Base-by-base conservation (phyloP, 2,797 vertebrate genomes). In the Tiaroga cobitis region DNA sequence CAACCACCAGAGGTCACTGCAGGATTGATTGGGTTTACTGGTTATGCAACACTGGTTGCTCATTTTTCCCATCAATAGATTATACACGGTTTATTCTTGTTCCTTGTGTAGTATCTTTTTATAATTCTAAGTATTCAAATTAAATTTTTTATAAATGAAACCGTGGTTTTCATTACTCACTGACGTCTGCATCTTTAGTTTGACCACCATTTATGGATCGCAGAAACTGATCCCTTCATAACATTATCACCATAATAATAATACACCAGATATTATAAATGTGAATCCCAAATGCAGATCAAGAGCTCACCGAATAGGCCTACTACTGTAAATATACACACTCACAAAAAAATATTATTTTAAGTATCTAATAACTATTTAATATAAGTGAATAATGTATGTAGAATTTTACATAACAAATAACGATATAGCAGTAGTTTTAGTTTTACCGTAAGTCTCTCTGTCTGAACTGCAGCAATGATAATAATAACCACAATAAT, bases 401-500 rank as follows among this genome's bases (percentile, higher is more conserved):
- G 49, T 32, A 32, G 9, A 29, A 73, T 4, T 49, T 7, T 49
- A 26, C 46, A 29, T 73, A 49, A 49, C 2, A n/a, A 70, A 43
- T 16, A 70, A n/a, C 1, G 13, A 4, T 21, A 39, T 11, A 68
- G 4, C 68, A 70, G 37, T 26, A 43, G n/a, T 73, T 51, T 49
- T 32, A 19, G 16, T 49, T 1, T 37, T 37, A 6, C 37, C 5
- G 5, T 37, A 37, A 29, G 6, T 73, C 49, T 51, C 6, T 46
- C 34, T 11, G 24, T 72, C 26, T 46, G 7, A 43, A 13, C 9
- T 51, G 10, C 37, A 74, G 18, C 68, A 75, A 51, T 37, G 61
- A 65, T 59, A 51, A 10, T 39, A 70, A 56, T 70, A 82, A 77
- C 39, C 85, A 86, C 75, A 82, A 70, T 69, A 73, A 70, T 49